These are phyloP conservation scores for Micromesistius poutassou DNA, from an alignment of 2,797 vertebrate genomes.

Conservation along the genomic window DNA sequence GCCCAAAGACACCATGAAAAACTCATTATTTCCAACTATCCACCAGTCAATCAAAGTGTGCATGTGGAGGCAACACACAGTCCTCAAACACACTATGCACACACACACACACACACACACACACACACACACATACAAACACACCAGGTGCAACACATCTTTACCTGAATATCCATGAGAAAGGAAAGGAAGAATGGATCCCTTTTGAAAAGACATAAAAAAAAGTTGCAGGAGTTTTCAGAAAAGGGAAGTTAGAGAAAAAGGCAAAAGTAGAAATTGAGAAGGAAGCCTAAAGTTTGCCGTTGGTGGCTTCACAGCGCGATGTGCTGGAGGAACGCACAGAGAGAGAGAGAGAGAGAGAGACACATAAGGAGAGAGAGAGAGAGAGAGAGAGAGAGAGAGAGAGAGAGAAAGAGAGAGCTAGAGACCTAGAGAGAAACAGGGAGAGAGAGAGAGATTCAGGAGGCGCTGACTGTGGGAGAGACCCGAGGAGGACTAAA, in stretches of 20 bases:
- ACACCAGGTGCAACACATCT: constrained; percentile 23
- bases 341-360: too few relatives aligned
- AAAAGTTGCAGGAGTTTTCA: background rate
- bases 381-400: too few relatives aligned
- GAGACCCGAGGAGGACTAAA: constrained; percentile 79
- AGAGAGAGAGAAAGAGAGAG: too few relatives aligned
- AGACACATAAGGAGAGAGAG: too few relatives aligned
- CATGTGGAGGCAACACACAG: constrained; percentile 9
- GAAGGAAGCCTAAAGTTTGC: constrained; percentile 44
- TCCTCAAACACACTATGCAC: constrained; percentile 14
- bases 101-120: constrained; percentile 5
- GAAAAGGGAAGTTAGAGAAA: background rate
- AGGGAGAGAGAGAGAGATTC: too few relatives aligned
- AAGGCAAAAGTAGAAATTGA: constrained; percentile 58
- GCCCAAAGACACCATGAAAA: constrained; percentile 50
- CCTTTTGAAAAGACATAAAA: constrained; percentile 26
- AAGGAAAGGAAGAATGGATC: constrained; percentile 24
- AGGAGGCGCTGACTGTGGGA: constrained; percentile 66
- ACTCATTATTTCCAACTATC: constrained; percentile 54
- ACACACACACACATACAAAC: constrained; percentile 19
- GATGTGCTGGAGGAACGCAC: too few relatives aligned
- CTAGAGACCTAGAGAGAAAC: too few relatives aligned
- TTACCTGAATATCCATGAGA: constrained; percentile 68
- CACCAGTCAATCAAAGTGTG: constrained; percentile 50
- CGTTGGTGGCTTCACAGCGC: too few relatives aligned